Conservation (phyloP, 64 coral and sea anemone species). For the Porites australiensis region DNA sequence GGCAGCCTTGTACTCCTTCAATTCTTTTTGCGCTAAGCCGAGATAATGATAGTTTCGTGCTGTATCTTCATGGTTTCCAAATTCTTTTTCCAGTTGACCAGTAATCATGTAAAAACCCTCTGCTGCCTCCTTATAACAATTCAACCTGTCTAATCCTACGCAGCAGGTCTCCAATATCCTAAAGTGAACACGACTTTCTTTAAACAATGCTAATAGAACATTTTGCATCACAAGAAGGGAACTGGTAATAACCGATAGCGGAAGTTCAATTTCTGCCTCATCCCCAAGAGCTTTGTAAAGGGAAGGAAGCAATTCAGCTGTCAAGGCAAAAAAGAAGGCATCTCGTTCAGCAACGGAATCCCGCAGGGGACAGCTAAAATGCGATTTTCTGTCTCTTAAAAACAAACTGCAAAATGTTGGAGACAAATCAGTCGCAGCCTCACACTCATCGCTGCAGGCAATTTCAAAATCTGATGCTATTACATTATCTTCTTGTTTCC, state of each 20-base stretch:
- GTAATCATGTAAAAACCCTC: not conserved
- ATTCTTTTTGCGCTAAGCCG: not conserved
- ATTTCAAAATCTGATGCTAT: not conserved
- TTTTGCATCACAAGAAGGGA: not conserved
- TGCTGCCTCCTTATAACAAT: not conserved
- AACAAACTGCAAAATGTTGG: not conserved
- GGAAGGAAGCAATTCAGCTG: not conserved
- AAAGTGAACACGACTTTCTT: not conserved
- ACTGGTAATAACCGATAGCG: not conserved
- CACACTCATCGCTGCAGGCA: not conserved
- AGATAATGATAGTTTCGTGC: not conserved
- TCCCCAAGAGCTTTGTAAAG: constrained; percentile 1
- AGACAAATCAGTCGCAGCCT: not conserved
- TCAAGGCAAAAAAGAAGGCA: not conserved
- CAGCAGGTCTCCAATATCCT: not conserved
- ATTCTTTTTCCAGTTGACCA: not conserved
- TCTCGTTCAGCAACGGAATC: not conserved
- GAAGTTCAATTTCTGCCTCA: not conserved
- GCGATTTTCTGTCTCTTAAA: too few relatives aligned
- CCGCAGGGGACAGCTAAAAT: too few relatives aligned
- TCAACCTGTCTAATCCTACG: not conserved
- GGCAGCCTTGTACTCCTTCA: not conserved
- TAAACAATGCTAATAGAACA: not conserved
- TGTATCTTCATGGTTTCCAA: not conserved
- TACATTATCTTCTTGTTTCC: not conserved